phyloP scores from a whole-genome alignment of 2,888 invertebrate species.

The Drosophila phalerata region DNA sequence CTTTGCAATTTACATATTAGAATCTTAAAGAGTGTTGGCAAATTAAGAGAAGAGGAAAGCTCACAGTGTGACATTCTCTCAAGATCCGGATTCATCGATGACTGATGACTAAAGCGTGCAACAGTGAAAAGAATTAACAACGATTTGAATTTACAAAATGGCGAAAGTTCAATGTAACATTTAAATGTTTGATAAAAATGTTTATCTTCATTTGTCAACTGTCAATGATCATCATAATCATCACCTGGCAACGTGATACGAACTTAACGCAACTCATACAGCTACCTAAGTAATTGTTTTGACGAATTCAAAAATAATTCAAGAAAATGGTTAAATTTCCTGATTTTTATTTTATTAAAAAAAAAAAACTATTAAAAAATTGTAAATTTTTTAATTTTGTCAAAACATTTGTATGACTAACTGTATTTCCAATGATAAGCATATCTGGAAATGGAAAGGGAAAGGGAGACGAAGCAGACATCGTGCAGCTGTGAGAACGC shows the following conservation, averaged over 20 bases:
- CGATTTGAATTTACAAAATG: conserved; percentile 23
- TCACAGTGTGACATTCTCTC: conserved; percentile 1
- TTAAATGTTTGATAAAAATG: conserved; percentile 25
- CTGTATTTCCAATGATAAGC: neutral
- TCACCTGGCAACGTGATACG: conserved; percentile 34
- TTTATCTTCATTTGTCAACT: conserved; percentile 14
- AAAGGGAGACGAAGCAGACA: neutral
- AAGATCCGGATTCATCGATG: conserved; percentile 24
- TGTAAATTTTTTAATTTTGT: neutral
- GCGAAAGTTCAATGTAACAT: conserved; percentile 38
- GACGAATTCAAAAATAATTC: neutral
- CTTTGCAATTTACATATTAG: conserved; percentile 37
- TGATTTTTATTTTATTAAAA: neutral
- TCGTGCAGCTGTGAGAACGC: conserved; percentile 24
- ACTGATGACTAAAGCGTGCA: conserved; percentile 53
- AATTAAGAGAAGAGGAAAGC: conserved; percentile 20
- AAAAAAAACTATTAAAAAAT: neutral
- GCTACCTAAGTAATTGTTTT: neutral
- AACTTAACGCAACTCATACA: conserved; percentile 4
- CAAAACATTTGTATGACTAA: neutral
- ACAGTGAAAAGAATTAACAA: conserved; percentile 20
- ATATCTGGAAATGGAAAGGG: neutral
- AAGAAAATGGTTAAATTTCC: neutral
- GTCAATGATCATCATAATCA: conserved; percentile 28
- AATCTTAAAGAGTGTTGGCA: conserved; percentile 3